Evolutionary conservation across 2,113 vertebrate genomes (phyloP).

Genomic region (Gymnogyps californianus): DNA sequence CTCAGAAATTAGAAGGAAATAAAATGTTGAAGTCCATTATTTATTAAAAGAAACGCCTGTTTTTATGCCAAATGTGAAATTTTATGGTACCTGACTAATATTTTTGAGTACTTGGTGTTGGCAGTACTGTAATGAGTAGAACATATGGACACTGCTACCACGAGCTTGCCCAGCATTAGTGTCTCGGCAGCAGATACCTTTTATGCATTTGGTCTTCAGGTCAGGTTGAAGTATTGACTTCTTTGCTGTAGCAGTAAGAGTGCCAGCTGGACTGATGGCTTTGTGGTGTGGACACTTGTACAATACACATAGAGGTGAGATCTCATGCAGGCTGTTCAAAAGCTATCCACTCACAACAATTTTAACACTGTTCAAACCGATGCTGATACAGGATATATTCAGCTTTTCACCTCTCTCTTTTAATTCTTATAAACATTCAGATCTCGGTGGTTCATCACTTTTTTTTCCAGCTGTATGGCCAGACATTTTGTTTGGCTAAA

Average conservation of each 20-base stretch:
- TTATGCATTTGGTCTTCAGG: background rate
- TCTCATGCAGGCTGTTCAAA: constrained; percentile 52
- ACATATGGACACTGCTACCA: constrained; percentile 37
- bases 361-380: background rate
- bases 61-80: constrained; percentile 21
- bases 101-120: constrained; percentile 8
- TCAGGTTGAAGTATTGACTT: background rate
- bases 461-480: background rate
- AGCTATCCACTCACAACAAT: background rate
- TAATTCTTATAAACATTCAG: background rate
- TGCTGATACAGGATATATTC: background rate
- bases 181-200: background rate
- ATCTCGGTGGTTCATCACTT: background rate
- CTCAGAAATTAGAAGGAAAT: background rate
- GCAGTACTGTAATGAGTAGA: constrained; percentile 4
- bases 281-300: constrained; percentile 21
- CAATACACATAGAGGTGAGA: constrained; percentile 28
- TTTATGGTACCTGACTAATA: background rate
- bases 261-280: constrained; percentile 47
- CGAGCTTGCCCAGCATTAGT: background rate
- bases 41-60: background rate
- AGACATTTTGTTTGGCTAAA: background rate
- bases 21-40: background rate
- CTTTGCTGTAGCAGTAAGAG: background rate
- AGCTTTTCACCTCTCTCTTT: background rate